Evolutionary conservation across 35 echinoderm and acorn worm species (phyloP), one percentile per base, ranked within the genome.

Genomic region (Heliocidaris erythrogramma): DNA sequence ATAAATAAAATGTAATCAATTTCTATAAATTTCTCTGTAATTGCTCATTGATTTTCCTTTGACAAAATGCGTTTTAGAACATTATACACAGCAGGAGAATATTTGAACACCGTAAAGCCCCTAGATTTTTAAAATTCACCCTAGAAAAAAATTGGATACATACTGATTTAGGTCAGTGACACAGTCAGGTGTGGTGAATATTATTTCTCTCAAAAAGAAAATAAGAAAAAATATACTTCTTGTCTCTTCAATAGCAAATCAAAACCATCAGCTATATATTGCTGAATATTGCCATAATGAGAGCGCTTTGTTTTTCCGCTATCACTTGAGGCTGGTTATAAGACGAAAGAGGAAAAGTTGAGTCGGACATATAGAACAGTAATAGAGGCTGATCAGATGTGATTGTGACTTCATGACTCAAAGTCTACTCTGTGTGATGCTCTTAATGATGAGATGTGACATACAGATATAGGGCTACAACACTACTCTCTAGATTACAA

Each of bases 401-500:
- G 65, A 78, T 78, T 78, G 65, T 78, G 65, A 27, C 65, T 78
- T 78, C 65, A 78, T 78, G 65, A 78, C 65, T 78, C 65, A 78
- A 78, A 78, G 21, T 78, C 65, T 78, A 21, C 65, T 78, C 65
- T 78, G 17, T 78, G 65, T 78, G 65, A 78, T 78, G 65, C 27
- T 78, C 65, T 78, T 78, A 78, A 78, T 78, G 65, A 78, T 78
- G 65, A 78, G 65, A 78, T 78, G 65, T 78, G 65, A 78, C 65
- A 78, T 78, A 78, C 65, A 78, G 65, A 78, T 78, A 78, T 78
- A 78, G 65, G 65, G 65, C 21, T 78, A 78, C 21, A 78, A 78
- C 65, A 78, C 65, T 78, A 78, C 65, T 78, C 65, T 3, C 21
- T 78, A 78, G 65, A 78, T 78, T 78, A 78, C 18, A 78, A 78